phyloP scores from a whole-genome alignment of 2,888 invertebrate genomes.

The Stegophylla sp. region DNA sequence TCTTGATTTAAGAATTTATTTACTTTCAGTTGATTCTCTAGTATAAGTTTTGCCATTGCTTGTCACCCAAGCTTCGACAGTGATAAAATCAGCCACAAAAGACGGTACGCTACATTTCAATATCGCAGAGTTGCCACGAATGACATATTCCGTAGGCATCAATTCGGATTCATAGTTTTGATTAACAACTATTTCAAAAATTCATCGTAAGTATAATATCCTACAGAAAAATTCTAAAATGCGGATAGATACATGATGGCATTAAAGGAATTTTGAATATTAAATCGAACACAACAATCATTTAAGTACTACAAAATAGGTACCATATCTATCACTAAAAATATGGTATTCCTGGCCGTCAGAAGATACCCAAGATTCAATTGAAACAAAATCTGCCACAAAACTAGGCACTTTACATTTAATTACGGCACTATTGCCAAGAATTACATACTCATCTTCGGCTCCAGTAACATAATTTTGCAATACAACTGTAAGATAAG shows the following conservation, averaged over 20 bases:
- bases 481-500: constrained; percentile 71
- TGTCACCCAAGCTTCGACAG: constrained; percentile 85
- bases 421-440: constrained; percentile 75
- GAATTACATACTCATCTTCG: constrained; percentile 76
- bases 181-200: constrained; percentile 72
- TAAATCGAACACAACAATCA: neutral
- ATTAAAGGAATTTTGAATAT: neutral
- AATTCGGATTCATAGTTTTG: constrained; percentile 84
- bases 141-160: constrained; percentile 83
- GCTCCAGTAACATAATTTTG: constrained; percentile 77
- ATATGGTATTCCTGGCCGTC: constrained; percentile 67
- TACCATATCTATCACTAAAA: constrained; percentile 37
- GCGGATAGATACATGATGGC: constrained; percentile 2
- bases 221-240: neutral
- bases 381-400: constrained; percentile 76
- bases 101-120: constrained; percentile 90
- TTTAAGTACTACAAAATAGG: neutral
- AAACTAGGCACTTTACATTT: constrained; percentile 79
- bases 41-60: constrained; percentile 69
- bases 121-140: constrained; percentile 86
- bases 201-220: neutral
- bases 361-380: constrained; percentile 70
- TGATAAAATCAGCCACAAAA: constrained; percentile 91
- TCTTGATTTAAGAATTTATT: neutral
- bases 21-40: constrained; percentile 48